Evolutionary conservation across 2,113 vertebrate species (phyloP).

Genomic region (Platysteira castanea): DNA sequence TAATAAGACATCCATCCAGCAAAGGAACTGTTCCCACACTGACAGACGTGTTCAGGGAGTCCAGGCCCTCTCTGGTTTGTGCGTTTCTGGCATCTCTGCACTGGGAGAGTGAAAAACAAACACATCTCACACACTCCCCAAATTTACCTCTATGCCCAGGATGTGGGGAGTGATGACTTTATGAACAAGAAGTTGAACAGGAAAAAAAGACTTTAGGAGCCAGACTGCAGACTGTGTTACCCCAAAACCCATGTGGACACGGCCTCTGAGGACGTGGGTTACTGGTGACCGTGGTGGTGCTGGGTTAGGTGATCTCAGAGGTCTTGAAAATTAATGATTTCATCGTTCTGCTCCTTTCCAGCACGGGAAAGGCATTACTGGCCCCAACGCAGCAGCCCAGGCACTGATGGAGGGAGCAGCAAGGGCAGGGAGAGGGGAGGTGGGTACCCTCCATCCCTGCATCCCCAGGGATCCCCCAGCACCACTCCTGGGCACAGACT

Average conservation of each 20-base stretch:
- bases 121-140: accelerated
- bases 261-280: accelerated
- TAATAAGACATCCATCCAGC: neutral
- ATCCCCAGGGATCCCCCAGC: neutral
- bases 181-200: neutral
- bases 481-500: accelerated
- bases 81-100: neutral
- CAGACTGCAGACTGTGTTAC: neutral
- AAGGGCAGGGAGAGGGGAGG: neutral
- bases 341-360: neutral
- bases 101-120: too few species aligned
- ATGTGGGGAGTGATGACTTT: accelerated
- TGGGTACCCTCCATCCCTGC: neutral
- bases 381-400: neutral
- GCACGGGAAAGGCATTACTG: neutral
- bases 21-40: neutral
- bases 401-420: neutral
- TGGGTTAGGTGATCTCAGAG: neutral
- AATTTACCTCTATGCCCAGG: accelerated
- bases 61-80: neutral
- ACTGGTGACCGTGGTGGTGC: neutral
- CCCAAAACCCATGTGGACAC: accelerated
- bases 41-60: neutral
- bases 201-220: neutral
- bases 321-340: too few species aligned